Conservation (phyloP, 2,888 invertebrate genomes). For the Schizaphis graminum region DNA sequence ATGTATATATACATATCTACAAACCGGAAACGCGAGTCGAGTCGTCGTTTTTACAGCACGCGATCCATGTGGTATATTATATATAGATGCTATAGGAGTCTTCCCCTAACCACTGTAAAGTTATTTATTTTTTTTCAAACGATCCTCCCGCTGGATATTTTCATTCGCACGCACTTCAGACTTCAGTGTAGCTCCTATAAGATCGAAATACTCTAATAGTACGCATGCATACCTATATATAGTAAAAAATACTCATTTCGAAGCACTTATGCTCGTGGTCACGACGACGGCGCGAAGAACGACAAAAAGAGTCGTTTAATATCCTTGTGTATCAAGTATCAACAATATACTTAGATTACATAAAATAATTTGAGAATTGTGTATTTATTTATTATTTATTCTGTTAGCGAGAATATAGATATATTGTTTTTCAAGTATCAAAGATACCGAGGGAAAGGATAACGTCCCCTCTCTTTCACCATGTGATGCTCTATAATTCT, state of each 20-base stretch:
- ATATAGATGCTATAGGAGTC: neutral
- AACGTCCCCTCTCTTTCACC: neutral
- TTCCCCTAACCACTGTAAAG: neutral
- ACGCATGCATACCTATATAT: too few species aligned
- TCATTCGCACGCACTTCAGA: slow-evolving; percentile 51
- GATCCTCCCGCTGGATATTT: neutral
- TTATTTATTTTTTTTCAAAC: neutral
- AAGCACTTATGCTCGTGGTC: neutral
- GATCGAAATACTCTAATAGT: neutral
- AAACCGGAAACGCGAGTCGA: neutral
- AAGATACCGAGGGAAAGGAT: neutral
- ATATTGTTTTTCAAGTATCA: neutral
- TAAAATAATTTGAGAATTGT: neutral
- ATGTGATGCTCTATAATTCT: neutral
- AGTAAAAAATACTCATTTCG: too few species aligned
- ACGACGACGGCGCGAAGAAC: neutral
- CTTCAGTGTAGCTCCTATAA: neutral
- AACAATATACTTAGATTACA: neutral
- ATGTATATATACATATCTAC: neutral
- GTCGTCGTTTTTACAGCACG: neutral
- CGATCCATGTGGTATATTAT: neutral
- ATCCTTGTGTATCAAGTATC: neutral
- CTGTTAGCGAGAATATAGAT: neutral
- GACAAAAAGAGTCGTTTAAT: neutral
- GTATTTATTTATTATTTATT: neutral